Base-by-base conservation (phyloP, 2,888 invertebrate genomes). In the Melieria crassipennis region DNA sequence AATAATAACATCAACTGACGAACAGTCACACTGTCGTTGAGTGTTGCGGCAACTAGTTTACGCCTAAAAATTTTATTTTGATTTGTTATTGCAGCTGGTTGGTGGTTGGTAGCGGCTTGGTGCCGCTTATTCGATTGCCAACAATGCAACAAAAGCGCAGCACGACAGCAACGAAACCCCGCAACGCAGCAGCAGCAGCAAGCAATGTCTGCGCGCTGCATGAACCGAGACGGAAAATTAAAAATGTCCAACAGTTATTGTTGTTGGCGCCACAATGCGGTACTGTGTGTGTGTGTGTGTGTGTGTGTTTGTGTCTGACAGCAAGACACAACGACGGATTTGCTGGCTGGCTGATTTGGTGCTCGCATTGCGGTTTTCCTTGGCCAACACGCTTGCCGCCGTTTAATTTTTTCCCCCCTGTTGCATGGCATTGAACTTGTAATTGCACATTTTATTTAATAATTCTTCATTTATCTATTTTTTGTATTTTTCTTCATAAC, bases 371-470 rank as follows among this genome's bases (percentile, higher is more conserved):
- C 71, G 73, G 75, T 76, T 78, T 74, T 78, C 75, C 75, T 75
- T 74, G 75, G 73, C 75, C 73, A 73, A 75, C 80, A 74, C 76
- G 74, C 68, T 73, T 73, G 56, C 77, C 79, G 62, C 55, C 62
- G 78, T 80, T 78, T 75, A 77, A 74, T 69, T 70, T 13, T 69
- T 70, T 63, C 67, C 57, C 66, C 65, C 69, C 72, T 66, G 75
- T 60, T 69, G 69, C 76, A 75, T 83, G 83, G 81, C 83, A 83
- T 82, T 83, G 83, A 83, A 83, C 83, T 83, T 84, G 82, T 57
- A 63, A 48, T 57, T 63, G 55, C 46, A 30, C 30, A 30, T 63
- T 63, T 58, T 60, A 7, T 69, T 63, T 64, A 64, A 13, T 42
- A 11, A 58, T 56, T 48, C 48, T 63, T 42, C n/a, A 13, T 13